A percentile compares a stretch with the other conserved stretches of the same genome.
These are phyloP conservation scores for Contarinia nasturtii DNA, from an alignment of 1,140 invertebrate species.

Conservation along the genomic window DNA sequence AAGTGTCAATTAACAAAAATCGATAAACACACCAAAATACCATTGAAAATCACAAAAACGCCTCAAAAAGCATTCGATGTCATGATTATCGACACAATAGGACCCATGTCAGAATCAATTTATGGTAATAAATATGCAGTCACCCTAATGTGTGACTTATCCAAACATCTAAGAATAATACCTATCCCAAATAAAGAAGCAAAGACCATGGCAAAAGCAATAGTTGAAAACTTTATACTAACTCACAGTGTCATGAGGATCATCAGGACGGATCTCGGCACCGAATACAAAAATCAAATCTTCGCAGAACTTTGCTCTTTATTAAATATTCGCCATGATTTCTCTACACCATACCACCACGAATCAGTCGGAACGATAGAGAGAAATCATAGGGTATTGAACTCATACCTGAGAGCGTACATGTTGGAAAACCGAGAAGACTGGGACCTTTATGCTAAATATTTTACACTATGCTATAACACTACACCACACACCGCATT, in stretches of 20 bases:
- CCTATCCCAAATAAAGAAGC: not conserved
- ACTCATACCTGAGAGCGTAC: not conserved
- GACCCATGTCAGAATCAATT: no score
- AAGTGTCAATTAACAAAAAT: no score
- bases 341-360: not conserved
- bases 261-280: conserved; percentile 1
- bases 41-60: no score
- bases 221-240: conserved; percentile 7
- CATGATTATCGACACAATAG: no score
- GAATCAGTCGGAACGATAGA: not conserved
- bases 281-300: conserved; percentile 2
- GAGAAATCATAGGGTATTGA: not conserved
- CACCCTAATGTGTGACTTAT: no score
- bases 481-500: not conserved
- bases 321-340: not conserved
- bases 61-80: no score
- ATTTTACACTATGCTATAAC: not conserved
- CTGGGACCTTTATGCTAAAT: not conserved
- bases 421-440: not conserved
- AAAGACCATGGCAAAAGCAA: conserved; percentile 2
- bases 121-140: no score
- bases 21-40: no score
- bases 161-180: conserved; percentile 3
- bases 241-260: conserved; percentile 6
- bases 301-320: not conserved